These are phyloP conservation scores for Esperia sulphurella DNA, from an alignment of 2,888 invertebrate genomes.

Conservation along the genomic window DNA sequence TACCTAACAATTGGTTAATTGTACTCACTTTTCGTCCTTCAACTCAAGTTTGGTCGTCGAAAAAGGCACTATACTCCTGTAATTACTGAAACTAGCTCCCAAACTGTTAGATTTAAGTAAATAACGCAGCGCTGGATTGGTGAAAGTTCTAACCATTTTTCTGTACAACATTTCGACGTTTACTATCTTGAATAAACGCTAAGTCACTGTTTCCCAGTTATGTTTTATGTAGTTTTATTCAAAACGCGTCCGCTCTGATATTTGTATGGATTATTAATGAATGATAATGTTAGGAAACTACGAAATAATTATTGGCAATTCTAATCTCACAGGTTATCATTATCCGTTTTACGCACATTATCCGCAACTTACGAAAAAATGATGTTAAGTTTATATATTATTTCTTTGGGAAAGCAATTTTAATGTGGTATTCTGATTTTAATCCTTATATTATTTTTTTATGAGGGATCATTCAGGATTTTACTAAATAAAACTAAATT, in stretches of 20 bases:
- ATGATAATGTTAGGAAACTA: neutral
- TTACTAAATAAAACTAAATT: too few relatives aligned
- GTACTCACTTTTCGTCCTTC: slow-evolving; percentile 62
- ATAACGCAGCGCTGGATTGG: slow-evolving; percentile 36
- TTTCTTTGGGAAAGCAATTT: too few relatives aligned
- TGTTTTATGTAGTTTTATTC: neutral
- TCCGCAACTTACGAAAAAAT: too few relatives aligned
- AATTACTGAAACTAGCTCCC: slow-evolving; percentile 47
- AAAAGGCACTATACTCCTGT: slow-evolving; percentile 43
- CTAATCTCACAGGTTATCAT: slow-evolving; percentile 4
- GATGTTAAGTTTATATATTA: too few relatives aligned
- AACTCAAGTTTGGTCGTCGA: slow-evolving; percentile 56
- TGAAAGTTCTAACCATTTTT: slow-evolving; percentile 52
- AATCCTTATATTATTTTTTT: too few relatives aligned
- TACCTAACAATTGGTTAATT: neutral
- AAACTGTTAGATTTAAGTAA: slow-evolving; percentile 42
- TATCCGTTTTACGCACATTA: slow-evolving; percentile 7
- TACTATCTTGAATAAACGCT: slow-evolving; percentile 12
- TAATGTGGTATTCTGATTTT: too few relatives aligned
- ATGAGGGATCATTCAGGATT: too few relatives aligned
- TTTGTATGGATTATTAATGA: neutral
- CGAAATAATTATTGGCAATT: neutral
- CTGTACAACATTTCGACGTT: slow-evolving; percentile 45
- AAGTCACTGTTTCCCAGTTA: slow-evolving; percentile 18
- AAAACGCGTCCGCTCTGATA: neutral